Evolutionary conservation across 2,888 invertebrate species (phyloP), one percentile per base, ranked within the genome.

Genomic region (Calameuta pallipes): DNA sequence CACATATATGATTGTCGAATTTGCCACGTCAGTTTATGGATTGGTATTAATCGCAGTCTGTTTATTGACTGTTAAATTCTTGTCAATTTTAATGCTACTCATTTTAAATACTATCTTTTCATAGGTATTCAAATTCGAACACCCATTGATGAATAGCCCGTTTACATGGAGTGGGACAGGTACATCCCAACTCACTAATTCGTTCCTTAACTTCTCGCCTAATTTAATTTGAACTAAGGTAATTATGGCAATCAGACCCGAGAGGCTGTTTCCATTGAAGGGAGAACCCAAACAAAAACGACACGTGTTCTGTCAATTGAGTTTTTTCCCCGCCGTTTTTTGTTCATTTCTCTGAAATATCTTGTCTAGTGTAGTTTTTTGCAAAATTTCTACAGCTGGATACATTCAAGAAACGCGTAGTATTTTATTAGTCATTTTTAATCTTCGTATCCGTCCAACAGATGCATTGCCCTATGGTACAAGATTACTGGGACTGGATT

Each of bases 241-340:
- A 86, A 86, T 86, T 86, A 86, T 85, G 87, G 84, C 87, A 86
- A 86, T 87, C 86, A 86, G 87, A 87, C 87, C 87, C 86, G 85
- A 83, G 87, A 86, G 84, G 85, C 85, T 82, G 81, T 84, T 83
- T 81, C 85, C 85, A 83, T 82, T 78, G 79, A 80, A 76, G 80
- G 73, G 82, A 81, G 78, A 71, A 76, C 77, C 79, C 80, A 77
- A 77, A 77, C 76, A 78, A 78, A 78, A 78, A 75, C 78, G 83
- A 85, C 88, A 89, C 89, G 89, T 87, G 85, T 82, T 83, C 82
- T 81, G 80, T 56, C 56, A 56, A 56, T 56, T 23, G 56, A 56
- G 9, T 23, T 9, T 23, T 23, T 56, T 15, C 23, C 23, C 56
- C 41, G 3, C 12, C 36, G 12, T 3, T 4, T 1, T 4, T 36